Evolutionary conservation across 2,797 vertebrate species (phyloP).

Genomic region (Florisuga fusca): DNA sequence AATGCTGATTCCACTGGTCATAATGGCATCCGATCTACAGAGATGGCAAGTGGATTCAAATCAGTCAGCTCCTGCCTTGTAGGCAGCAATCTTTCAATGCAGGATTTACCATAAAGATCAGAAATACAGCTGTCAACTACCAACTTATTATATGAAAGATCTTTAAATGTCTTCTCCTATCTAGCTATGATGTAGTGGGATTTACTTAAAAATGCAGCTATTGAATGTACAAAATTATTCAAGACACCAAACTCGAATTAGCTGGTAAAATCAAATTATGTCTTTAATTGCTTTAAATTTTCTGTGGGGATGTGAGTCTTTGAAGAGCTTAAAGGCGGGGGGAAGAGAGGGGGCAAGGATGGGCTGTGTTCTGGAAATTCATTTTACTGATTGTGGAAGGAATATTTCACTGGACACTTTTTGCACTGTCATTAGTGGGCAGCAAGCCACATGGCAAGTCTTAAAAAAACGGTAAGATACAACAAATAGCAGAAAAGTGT

Average conservation of each 20-base stretch:
- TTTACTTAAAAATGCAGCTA: neutral
- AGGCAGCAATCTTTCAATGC: conserved; percentile 56
- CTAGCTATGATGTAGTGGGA: conserved; percentile 19
- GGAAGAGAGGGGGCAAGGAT: neutral
- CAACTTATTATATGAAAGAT: conserved; percentile 67
- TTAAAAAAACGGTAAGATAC: neutral
- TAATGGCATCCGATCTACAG: conserved; percentile 54
- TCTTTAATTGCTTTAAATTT: conserved; percentile 26
- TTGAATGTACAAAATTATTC: neutral
- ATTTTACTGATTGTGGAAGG: neutral
- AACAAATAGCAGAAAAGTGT: neutral
- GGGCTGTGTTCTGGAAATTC: neutral
- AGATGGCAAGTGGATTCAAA: conserved; percentile 40
- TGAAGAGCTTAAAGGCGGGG: neutral
- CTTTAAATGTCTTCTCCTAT: conserved; percentile 48
- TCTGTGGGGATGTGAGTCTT: neutral
- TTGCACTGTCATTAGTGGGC: neutral
- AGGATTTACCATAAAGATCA: conserved; percentile 63
- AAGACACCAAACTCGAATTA: conserved; percentile 29
- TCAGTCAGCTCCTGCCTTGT: conserved; percentile 58
- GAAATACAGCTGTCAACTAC: conserved; percentile 69
- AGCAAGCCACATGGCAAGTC: neutral
- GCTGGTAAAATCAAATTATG: conserved; percentile 30
- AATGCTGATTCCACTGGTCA: conserved; percentile 59
- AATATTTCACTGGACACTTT: neutral